Evolutionary conservation across 2,113 vertebrate species (phyloP), one percentile per base, ranked within the genome.

Genomic region (Hymenochirus boettgeri): DNA sequence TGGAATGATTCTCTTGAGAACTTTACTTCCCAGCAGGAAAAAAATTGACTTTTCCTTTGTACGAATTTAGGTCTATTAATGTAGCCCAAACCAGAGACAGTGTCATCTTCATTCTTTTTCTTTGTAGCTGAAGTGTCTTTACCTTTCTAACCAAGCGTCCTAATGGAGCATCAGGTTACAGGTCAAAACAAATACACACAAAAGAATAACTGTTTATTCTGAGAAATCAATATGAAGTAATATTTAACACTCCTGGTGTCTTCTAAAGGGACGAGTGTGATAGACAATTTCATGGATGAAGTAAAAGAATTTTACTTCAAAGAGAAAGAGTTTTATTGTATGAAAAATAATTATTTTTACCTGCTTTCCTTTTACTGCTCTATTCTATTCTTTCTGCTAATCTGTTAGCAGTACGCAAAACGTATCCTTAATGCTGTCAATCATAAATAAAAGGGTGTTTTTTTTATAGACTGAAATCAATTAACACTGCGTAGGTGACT

Each of bases 11-110:
- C 86, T 82, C 86, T 61, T 71, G 86, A 80, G 88, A 70, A 79
- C 65, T 74, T 61, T 54, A 61, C 83, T 89, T 89, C 85, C 83
- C 86, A 89, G 83, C 79, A 89, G 82, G 80, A 85, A 83, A 86
- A 80, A 80, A 85, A 80, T 39, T 78, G 78, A 73, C 65, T 86
- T 82, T 86, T 79, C 83, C 85, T 60, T 7, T 22, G 76, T 86
- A 85, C 83, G 81, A 88, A 81, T 86, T 82, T 80, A 74, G 65
- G 76, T 80, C 84, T 87, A 83, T 82, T 87, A 89, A 84, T 81
- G 79, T 78, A 84, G 72, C 65, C 60, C 75, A 71, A 71, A 70
- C 73, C 81, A 78, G 80, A 85, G 84, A 85, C 81, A 75, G 75
- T 77, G 82, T 82, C 83, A 76, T 83, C 83, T 86, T 80, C 66